Base-by-base conservation (phyloP, 2,888 invertebrate genomes). In the Morpho achilles region DNA sequence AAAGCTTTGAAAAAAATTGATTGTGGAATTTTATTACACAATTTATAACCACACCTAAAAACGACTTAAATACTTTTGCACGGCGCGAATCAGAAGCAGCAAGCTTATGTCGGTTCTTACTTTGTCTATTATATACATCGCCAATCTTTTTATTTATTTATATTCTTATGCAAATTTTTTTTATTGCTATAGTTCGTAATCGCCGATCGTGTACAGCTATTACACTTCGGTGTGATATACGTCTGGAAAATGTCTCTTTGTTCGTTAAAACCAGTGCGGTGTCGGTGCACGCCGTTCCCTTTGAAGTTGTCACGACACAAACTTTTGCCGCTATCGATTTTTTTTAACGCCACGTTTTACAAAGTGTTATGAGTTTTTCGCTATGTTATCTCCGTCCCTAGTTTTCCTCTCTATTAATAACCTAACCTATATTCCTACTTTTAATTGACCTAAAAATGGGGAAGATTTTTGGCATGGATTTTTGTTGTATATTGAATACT, bases 271-370 rank as follows among this genome's bases (percentile, higher is more conserved):
- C 64, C 67, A 56, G 64, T 65, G 66, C 64, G 61, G 63, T 62
- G 65, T 63, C 60, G 62, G 56, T 62, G 53, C 49, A 23, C 63
- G 63, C 49, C 63, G 56, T 56, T 63, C 63, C 64, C 67, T 67
- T 70, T 69, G 65, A 70, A 63, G 63, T 60, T 56, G 53, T 60
- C 66, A 65, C 62, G 63, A 62, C 53, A 57, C 59, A 66, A 69
- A 62, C 60, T 60, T 63, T 61, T 67, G 32, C 63, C 62, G 65
- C 22, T 49, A 53, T 46, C 43, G 58, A 59, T 58, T 62, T 55
- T 58, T 55, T 49, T 45, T 42, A 32, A 56, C 32, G 49, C 39
- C 41, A 50, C 50, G 41, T 44, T 51, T 56, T 56, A 16, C 51
- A 60, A 61, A 57, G 43, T 43, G 53, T 56, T 40, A 49, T 54